Evolutionary conservation across 2,888 invertebrate genomes (phyloP).

Genomic region (Plebejus argus): DNA sequence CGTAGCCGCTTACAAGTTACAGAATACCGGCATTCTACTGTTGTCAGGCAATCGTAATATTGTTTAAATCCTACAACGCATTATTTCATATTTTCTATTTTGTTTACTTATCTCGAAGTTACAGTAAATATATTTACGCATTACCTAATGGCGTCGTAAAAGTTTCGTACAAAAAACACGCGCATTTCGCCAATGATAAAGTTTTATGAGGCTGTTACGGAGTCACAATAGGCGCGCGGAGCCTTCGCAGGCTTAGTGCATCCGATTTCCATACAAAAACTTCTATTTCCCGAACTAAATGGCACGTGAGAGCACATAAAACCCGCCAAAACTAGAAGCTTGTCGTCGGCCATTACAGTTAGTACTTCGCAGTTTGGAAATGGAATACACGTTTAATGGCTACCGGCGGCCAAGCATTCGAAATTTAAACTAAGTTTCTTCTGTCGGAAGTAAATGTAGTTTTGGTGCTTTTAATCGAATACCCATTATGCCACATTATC

Average conservation of each 20-base stretch:
- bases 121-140: conserved; percentile 35
- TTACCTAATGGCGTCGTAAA: conserved; percentile 71
- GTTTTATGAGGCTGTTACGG: conserved; percentile 64
- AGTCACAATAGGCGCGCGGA: conserved; percentile 66
- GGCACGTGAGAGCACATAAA: conserved; percentile 79
- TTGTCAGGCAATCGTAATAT: neutral
- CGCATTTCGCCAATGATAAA: conserved; percentile 39
- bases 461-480: neutral
- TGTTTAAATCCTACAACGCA: neutral
- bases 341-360: conserved; percentile 49
- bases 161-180: conserved; percentile 67
- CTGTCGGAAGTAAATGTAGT: neutral
- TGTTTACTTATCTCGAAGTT: neutral
- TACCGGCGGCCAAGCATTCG: conserved; percentile 3
- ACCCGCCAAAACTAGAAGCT: conserved; percentile 60
- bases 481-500: too few relatives aligned
- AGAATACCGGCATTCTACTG: too few relatives aligned
- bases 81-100: neutral
- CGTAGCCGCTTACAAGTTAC: too few relatives aligned
- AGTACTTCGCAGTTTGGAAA: conserved; percentile 14
- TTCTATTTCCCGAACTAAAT: conserved; percentile 79
- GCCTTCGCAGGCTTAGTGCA: conserved; percentile 67
- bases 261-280: conserved; percentile 80
- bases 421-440: neutral
- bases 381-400: neutral